Percentiles rank a stretch among this genome's conserved stretches.
phyloP scores from a whole-genome alignment of 2,888 invertebrate genomes.

The Dromius quadrimaculatus region DNA sequence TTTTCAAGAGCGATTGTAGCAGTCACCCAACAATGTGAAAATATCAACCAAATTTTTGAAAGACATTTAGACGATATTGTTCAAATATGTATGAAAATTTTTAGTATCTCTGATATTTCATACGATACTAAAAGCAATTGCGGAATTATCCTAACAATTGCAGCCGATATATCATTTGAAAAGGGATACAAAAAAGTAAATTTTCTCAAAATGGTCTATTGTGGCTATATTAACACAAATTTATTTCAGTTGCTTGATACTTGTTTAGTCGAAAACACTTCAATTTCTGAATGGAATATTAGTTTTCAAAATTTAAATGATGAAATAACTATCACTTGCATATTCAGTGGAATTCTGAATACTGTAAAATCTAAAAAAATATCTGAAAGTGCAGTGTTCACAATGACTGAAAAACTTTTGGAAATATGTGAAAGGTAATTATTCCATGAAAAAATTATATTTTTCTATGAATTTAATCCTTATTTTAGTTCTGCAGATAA shows the following conservation, averaged over 20 bases:
- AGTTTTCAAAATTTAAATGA: slow-evolving; percentile 12
- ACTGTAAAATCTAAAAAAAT: slow-evolving; percentile 56
- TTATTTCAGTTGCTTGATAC: slow-evolving; percentile 15
- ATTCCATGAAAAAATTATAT: slow-evolving; percentile 42
- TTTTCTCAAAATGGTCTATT: not conserved
- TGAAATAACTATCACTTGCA: slow-evolving; percentile 55
- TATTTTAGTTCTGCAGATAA: slow-evolving; percentile 59
- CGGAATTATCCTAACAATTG: slow-evolving; percentile 70
- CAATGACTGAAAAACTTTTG: slow-evolving; percentile 58
- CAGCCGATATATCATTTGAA: slow-evolving; percentile 64
- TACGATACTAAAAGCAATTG: slow-evolving; percentile 77
- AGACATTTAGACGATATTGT: slow-evolving; percentile 54
- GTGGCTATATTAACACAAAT: slow-evolving; percentile 3
- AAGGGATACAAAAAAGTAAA: slow-evolving; percentile 45
- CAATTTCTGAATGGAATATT: slow-evolving; percentile 28
- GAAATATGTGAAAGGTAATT: slow-evolving; percentile 61
- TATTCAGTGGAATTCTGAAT: slow-evolving; percentile 60
- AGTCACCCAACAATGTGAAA: slow-evolving; percentile 63
- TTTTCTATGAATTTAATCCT: slow-evolving; percentile 21
- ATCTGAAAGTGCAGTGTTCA: slow-evolving; percentile 58
- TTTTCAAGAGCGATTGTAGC: slow-evolving; percentile 65
- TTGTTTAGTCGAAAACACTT: not conserved
- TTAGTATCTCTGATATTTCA: slow-evolving; percentile 68
- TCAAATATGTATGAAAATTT: slow-evolving; percentile 57
- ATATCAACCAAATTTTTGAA: slow-evolving; percentile 47